Conservation (phyloP, 2,113 vertebrate genomes). For the Pontoporia blainvillei region DNA sequence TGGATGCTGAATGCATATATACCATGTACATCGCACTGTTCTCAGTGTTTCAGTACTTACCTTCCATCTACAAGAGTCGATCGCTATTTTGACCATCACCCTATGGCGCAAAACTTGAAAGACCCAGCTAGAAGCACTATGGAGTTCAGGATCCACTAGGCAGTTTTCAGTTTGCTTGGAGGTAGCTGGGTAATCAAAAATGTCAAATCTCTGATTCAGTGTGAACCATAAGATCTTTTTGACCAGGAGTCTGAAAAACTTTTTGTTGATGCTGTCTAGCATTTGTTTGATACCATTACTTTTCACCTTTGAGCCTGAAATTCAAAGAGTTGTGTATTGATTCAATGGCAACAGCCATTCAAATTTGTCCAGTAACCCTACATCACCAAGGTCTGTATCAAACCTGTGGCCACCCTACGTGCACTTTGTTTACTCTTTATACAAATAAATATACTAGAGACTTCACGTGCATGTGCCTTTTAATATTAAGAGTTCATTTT, state of each 20-base stretch:
- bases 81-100: not conserved
- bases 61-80: not conserved
- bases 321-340: not conserved
- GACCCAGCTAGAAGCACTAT: not conserved
- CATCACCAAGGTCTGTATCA: constrained; percentile 60
- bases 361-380: not conserved
- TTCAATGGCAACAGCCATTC: constrained; percentile 42
- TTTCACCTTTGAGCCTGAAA: constrained; percentile 9
- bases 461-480: constrained; percentile 48
- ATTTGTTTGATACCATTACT: not conserved
- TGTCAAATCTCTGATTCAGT: not conserved
- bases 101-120: not conserved
- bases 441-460: constrained; percentile 76
- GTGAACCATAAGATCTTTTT: not conserved
- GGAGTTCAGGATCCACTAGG: not conserved
- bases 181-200: not conserved
- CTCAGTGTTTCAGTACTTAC: not conserved
- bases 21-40: not conserved
- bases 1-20: not conserved
- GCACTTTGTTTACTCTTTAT: constrained; percentile 88
- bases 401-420: constrained; percentile 72
- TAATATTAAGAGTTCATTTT: constrained; percentile 52
- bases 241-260: not conserved
- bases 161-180: not conserved
- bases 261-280: not conserved